A percentile compares a stretch with the other conserved stretches of the same genome.
These are phyloP conservation scores for Dromius quadrimaculatus DNA, from an alignment of 2,888 invertebrate genomes.

Conservation along the genomic window DNA sequence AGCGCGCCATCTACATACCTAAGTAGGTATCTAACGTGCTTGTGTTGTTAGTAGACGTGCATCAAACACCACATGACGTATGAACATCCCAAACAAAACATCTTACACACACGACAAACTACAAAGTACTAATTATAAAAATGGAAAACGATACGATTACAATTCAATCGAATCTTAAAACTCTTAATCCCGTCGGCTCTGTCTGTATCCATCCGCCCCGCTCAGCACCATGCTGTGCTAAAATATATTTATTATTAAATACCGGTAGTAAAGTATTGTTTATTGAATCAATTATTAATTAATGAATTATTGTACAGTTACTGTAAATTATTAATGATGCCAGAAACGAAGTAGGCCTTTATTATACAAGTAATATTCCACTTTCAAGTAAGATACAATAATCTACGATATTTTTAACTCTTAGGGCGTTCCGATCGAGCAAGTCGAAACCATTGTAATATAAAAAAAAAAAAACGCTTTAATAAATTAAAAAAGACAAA, in stretches of 20 bases:
- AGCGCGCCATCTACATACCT: neutral
- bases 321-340: constrained; percentile 52
- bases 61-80: constrained; percentile 17
- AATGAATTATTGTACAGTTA: constrained; percentile 52
- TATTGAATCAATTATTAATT: constrained; percentile 52
- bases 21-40: neutral
- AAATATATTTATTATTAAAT: constrained; percentile 51
- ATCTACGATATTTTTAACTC: constrained; percentile 53
- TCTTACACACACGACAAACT: constrained; percentile 6
- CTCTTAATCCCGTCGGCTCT: constrained; percentile 49
- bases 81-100: neutral
- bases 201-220: constrained; percentile 52
- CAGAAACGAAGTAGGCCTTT: constrained; percentile 55
- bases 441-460: constrained; percentile 53
- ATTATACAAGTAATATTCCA: constrained; percentile 53
- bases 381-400: constrained; percentile 53
- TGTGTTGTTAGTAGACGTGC: constrained; percentile 11
- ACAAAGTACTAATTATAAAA: constrained; percentile 7
- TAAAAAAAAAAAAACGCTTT: constrained; percentile 54
- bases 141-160: constrained; percentile 17
- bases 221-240: constrained; percentile 52
- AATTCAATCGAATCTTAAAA: constrained; percentile 33
- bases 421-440: constrained; percentile 53
- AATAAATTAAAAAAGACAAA: constrained; percentile 53
- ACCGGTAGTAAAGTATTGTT: constrained; percentile 52